Conservation (phyloP, 2,113 vertebrate species). For the Xiphorhynchus elegans region DNA sequence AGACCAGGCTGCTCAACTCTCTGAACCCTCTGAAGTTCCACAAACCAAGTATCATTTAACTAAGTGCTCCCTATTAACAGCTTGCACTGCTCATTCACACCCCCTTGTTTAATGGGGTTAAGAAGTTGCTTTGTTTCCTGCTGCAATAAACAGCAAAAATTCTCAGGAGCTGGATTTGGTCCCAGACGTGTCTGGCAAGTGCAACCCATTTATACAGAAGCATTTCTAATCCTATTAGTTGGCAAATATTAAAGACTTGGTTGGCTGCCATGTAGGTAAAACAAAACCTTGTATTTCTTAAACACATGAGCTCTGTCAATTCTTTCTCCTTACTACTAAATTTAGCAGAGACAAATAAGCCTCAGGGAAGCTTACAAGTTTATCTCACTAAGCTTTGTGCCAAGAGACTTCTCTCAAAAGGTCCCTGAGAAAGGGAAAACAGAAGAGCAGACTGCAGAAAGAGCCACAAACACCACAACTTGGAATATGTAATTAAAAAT, state of each 20-base stretch:
- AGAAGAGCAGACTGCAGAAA: not conserved
- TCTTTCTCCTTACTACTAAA: not conserved
- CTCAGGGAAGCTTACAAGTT: not conserved
- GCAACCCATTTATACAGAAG: not conserved
- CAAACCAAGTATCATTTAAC: not conserved
- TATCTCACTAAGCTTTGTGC: not conserved
- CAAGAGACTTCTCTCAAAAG: not conserved
- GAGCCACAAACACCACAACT: not conserved
- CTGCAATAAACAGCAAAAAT: conserved; percentile 7
- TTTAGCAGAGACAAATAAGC: not conserved
- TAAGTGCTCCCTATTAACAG: not conserved
- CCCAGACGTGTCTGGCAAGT: not conserved
- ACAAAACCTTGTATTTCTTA: not conserved
- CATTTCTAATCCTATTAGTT: conserved; percentile 18
- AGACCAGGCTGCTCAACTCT: not conserved
- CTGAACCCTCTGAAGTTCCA: not conserved
- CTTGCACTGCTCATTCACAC: not conserved
- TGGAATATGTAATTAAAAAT: not conserved
- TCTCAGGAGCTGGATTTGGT: not conserved
- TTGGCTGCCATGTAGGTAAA: not conserved
- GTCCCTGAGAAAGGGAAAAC: not conserved
- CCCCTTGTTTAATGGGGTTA: not conserved
- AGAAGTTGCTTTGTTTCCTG: conserved; percentile 1
- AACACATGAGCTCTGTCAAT: not conserved
- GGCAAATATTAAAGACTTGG: not conserved